These are phyloP conservation scores for Enteromius thamalakanensis DNA, from an alignment of 2,797 vertebrate genomes.

Conservation along the genomic window DNA sequence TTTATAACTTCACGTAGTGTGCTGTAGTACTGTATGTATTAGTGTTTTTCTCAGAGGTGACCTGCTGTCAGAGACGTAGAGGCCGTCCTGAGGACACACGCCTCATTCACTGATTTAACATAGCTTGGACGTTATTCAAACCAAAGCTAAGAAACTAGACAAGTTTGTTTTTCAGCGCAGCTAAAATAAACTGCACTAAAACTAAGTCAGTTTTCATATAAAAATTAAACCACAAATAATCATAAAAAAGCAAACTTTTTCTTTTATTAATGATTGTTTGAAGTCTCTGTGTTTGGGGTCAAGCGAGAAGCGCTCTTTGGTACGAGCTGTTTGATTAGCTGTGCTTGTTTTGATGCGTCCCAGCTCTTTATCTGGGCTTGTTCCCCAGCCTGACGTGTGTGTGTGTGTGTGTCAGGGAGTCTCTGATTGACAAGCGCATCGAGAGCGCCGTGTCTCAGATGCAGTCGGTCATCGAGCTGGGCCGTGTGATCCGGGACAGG, in stretches of 20 bases:
- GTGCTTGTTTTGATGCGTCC: neutral
- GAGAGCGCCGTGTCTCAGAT: slow-evolving; percentile 91
- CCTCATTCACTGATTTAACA: slow-evolving; percentile 69
- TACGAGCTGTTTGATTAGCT: neutral
- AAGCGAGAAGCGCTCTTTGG: neutral
- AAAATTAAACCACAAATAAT: no score
- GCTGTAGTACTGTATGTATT: slow-evolving; percentile 60
- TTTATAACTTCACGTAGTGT: slow-evolving; percentile 4
- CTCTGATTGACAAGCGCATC: slow-evolving; percentile 91
- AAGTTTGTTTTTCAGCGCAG: neutral
- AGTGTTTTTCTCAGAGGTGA: slow-evolving; percentile 63
- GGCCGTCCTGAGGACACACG: slow-evolving; percentile 63
- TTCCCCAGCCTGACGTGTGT: neutral
- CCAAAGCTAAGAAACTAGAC: neutral
- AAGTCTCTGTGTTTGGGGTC: no score
- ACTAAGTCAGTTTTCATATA: neutral
- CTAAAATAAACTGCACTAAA: neutral
- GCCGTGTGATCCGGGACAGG: slow-evolving; percentile 94
- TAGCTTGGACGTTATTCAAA: slow-evolving; percentile 18
- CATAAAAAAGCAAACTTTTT: no score
- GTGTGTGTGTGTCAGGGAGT: slow-evolving; percentile 76
- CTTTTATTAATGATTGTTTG: no score
- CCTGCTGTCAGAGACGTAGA: slow-evolving; percentile 59
- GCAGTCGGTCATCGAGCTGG: slow-evolving; percentile 98
- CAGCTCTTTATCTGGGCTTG: neutral